Evolutionary conservation across 2,797 vertebrate species (phyloP).

Genomic region (Malacoctenus gilli): DNA sequence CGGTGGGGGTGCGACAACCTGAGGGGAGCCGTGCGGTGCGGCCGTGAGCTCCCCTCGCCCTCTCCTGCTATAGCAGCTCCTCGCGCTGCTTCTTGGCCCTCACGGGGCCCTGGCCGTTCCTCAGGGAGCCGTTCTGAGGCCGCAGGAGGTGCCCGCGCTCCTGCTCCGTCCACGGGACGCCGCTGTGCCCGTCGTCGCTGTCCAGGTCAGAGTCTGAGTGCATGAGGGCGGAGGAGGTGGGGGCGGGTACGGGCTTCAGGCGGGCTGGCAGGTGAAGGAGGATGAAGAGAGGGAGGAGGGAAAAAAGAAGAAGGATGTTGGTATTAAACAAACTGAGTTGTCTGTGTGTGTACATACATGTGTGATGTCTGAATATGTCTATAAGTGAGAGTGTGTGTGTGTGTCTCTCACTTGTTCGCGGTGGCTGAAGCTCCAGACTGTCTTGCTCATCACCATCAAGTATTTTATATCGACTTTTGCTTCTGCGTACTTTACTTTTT

Average conservation of each 20-base stretch:
- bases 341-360: too few relatives aligned
- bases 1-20: conserved; percentile 36
- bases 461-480: conserved; percentile 96
- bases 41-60: conserved; percentile 28
- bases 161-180: conserved; percentile 88
- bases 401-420: conserved; percentile 69
- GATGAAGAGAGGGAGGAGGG: background rate
- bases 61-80: conserved; percentile 88
- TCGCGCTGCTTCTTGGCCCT: conserved; percentile 88
- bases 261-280: conserved; percentile 75
- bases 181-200: conserved; percentile 92
- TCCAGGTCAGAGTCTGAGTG: conserved; percentile 96
- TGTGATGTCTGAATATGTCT: too few relatives aligned
- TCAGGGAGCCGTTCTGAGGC: conserved; percentile 91
- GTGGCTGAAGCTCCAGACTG: conserved; percentile 88
- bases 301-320: too few relatives aligned
- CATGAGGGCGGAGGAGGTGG: conserved; percentile 94
- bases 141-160: conserved; percentile 92
- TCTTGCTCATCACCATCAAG: conserved; percentile 93
- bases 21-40: too few relatives aligned
- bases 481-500: conserved; percentile 90
- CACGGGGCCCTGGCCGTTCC: conserved; percentile 88
- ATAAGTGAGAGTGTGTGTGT: too few relatives aligned
- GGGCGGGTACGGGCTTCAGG: conserved; percentile 83
- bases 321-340: too few relatives aligned